These are phyloP conservation scores for Cyanistes caeruleus DNA, from an alignment of 2,113 vertebrate species.

Conservation along the genomic window DNA sequence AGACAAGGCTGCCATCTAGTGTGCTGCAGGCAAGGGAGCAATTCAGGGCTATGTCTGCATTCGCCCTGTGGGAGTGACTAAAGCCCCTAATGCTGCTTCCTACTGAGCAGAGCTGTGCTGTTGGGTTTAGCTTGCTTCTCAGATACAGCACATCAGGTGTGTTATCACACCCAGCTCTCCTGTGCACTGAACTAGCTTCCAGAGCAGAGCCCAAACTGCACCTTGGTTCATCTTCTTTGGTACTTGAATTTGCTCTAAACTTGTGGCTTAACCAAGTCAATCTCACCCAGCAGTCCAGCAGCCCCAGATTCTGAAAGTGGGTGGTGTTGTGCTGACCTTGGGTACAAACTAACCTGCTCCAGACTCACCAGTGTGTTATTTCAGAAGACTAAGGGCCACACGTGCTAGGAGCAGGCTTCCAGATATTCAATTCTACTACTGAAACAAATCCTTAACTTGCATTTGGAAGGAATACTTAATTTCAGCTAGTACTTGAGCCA, in stretches of 20 bases:
- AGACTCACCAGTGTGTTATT: fast-evolving
- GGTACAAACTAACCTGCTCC: background rate
- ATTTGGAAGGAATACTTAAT: background rate
- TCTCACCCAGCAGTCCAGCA: background rate
- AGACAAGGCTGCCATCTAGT: background rate
- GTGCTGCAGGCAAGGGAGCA: fast-evolving
- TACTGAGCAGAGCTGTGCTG: background rate
- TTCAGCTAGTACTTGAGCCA: background rate
- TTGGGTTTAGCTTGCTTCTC: too few species aligned
- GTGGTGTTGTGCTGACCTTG: background rate
- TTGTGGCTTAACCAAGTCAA: background rate
- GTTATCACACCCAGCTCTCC: background rate
- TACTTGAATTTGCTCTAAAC: background rate
- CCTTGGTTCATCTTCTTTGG: background rate
- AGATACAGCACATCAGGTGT: fast-evolving
- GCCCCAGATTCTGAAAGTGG: too few species aligned
- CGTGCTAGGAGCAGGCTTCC: background rate
- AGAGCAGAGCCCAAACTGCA: background rate
- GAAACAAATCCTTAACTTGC: background rate
- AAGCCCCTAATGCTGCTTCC: background rate
- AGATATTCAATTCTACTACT: background rate
- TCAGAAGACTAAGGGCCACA: background rate
- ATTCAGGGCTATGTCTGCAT: fast-evolving
- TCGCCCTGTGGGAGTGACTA: background rate
- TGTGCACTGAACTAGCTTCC: background rate